Percentiles rank a stretch among this genome's conserved stretches.
Evolutionary conservation across 2,888 invertebrate species (phyloP).

Genomic region (Dendrolimus houi): DNA sequence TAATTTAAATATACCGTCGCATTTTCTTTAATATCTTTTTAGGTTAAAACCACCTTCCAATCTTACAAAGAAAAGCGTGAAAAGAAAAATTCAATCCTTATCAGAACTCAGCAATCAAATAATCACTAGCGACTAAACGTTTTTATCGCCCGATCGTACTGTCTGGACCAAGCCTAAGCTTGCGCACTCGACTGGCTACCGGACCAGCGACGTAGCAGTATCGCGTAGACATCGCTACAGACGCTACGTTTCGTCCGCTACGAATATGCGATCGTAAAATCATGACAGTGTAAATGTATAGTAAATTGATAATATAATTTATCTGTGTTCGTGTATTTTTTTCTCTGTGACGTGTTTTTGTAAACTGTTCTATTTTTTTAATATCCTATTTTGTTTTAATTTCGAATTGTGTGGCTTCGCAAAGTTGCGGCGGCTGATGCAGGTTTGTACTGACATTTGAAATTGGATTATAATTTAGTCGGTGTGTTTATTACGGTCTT

Average conservation of each 20-base stretch:
- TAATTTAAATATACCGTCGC: too few relatives aligned
- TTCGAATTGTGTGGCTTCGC: constrained; percentile 25
- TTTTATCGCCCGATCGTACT: constrained; percentile 14
- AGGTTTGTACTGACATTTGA: constrained; percentile 23
- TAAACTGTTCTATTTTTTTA: constrained; percentile 10
- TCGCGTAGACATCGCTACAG: constrained; percentile 38
- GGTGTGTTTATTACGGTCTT: neutral
- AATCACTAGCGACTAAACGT: constrained; percentile 5
- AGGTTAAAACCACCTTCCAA: too few relatives aligned
- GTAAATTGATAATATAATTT: constrained; percentile 13
- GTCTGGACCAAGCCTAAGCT: constrained; percentile 28
- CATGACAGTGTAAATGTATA: constrained; percentile 10
- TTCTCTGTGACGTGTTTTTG: neutral
- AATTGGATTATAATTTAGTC: constrained; percentile 22
- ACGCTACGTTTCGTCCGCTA: constrained; percentile 35
- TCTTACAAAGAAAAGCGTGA: neutral
- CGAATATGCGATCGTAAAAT: constrained; percentile 26
- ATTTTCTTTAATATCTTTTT: too few relatives aligned
- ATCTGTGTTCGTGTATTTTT: constrained; percentile 12
- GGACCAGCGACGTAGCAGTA: constrained; percentile 35
- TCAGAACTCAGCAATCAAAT: neutral
- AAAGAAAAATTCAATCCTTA: neutral
- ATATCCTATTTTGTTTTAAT: constrained; percentile 3
- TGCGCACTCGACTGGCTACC: constrained; percentile 30
- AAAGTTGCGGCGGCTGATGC: constrained; percentile 14